Percentiles rank a stretch among this genome's conserved stretches.
Evolutionary conservation across 2,888 invertebrate species (phyloP).

Genomic region (Atrina japonica): DNA sequence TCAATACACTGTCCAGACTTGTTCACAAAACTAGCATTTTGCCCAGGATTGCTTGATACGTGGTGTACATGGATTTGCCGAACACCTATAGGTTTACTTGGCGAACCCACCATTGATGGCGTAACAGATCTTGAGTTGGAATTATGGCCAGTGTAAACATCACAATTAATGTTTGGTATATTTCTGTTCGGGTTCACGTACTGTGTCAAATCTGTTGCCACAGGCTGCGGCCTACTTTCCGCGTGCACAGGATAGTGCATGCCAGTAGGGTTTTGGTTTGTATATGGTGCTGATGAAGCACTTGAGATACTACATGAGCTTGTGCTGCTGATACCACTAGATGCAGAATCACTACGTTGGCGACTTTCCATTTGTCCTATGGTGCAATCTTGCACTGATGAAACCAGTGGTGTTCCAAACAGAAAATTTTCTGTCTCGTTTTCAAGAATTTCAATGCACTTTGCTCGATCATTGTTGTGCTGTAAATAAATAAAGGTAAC

Average conservation of each 20-base stretch:
- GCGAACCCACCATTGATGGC: not conserved
- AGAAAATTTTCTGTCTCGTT: slow-evolving; percentile 64
- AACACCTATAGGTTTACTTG: slow-evolving; percentile 8
- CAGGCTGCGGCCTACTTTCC: slow-evolving; percentile 36
- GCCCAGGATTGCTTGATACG: slow-evolving; percentile 9
- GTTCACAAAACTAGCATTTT: not conserved
- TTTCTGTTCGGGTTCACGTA: slow-evolving; percentile 44
- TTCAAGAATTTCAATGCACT: slow-evolving; percentile 69
- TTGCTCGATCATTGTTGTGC: slow-evolving; percentile 69
- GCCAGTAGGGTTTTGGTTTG: slow-evolving; percentile 9
- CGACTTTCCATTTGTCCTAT: slow-evolving; percentile 44
- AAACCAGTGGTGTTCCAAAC: slow-evolving; percentile 46
- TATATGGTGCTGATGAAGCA: slow-evolving; percentile 23
- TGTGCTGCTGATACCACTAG: slow-evolving; percentile 61
- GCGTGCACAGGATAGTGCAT: slow-evolving; percentile 15
- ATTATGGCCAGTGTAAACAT: slow-evolving; percentile 5
- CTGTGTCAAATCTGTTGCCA: slow-evolving; percentile 54
- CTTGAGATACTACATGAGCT: slow-evolving; percentile 56
- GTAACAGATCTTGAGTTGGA: not conserved
- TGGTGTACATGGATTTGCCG: slow-evolving; percentile 33
- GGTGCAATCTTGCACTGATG: slow-evolving; percentile 43
- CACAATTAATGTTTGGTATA: slow-evolving; percentile 42
- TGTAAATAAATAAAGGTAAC: too few relatives aligned
- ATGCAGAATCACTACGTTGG: slow-evolving; percentile 60
- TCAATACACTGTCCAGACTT: slow-evolving; percentile 2